Evolutionary conservation across 2,888 invertebrate genomes (phyloP).

Genomic region (Atethmia centrago): DNA sequence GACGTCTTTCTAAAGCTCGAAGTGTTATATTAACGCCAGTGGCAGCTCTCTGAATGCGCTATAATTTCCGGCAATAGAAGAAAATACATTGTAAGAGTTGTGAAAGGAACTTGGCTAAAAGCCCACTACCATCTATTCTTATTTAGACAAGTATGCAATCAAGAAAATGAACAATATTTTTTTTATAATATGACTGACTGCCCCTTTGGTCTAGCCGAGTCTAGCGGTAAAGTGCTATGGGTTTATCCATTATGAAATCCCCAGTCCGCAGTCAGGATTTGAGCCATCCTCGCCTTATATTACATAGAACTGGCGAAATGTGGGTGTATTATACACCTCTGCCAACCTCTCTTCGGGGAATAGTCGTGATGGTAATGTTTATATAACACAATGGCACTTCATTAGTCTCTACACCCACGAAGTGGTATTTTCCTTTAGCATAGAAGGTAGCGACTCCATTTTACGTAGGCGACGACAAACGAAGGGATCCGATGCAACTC

Average conservation of each 20-base stretch:
- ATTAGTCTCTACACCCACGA: constrained; percentile 29
- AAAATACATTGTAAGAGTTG: constrained; percentile 39
- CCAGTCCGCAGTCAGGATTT: background rate
- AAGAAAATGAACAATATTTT: background rate
- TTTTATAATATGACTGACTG: background rate
- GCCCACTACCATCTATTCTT: constrained; percentile 40
- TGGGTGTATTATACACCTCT: background rate
- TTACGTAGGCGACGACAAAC: constrained; percentile 21
- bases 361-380: background rate
- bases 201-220: background rate
- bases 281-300: too few species aligned
- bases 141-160: constrained; percentile 14
- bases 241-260: background rate
- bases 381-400: constrained; percentile 27
- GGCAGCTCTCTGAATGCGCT: background rate
- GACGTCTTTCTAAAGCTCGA: too few species aligned
- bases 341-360: background rate
- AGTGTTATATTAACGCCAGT: too few species aligned
- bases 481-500: constrained; percentile 7
- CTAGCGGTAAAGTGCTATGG: background rate
- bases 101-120: constrained; percentile 43
- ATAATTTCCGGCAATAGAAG: background rate
- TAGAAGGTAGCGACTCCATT: constrained; percentile 13
- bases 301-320: background rate
- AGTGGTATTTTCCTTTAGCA: constrained; percentile 7